A percentile compares a stretch with the other conserved stretches of the same genome.
Evolutionary conservation across 2,888 invertebrate genomes (phyloP).

Genomic region (Eupithecia centaureata): DNA sequence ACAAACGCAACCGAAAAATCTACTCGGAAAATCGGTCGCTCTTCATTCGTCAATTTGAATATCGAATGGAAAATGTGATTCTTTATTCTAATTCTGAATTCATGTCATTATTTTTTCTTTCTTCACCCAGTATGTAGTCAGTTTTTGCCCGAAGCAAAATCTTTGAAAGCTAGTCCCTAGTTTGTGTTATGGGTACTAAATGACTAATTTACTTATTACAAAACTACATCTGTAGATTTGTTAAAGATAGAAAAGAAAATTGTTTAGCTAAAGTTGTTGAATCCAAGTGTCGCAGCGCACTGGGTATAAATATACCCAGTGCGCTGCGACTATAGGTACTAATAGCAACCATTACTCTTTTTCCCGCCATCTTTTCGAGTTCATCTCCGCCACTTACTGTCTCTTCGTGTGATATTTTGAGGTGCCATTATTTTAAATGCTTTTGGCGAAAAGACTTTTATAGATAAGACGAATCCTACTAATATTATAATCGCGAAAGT

Average conservation of each 20-base stretch:
- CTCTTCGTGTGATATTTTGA: constrained; percentile 26
- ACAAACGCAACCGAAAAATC: constrained; percentile 23
- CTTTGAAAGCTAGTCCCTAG: too few relatives aligned
- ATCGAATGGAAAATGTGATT: constrained; percentile 58
- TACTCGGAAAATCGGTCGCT: constrained; percentile 39
- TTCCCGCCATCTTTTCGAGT: constrained; percentile 37
- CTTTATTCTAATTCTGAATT: constrained; percentile 65
- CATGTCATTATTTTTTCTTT: constrained; percentile 52
- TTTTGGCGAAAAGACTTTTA: background rate
- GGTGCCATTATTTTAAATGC: constrained; percentile 29
- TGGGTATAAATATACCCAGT: constrained; percentile 1
- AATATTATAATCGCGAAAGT: too few relatives aligned
- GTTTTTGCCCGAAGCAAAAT: too few relatives aligned
- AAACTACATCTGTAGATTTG: background rate
- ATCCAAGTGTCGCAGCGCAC: constrained; percentile 24
- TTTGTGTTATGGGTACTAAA: too few relatives aligned
- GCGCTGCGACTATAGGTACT: constrained; percentile 30
- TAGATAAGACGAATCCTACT: background rate
- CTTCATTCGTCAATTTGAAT: constrained; percentile 68
- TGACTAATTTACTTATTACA: too few relatives aligned
- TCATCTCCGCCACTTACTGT: constrained; percentile 33
- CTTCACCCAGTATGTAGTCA: background rate
- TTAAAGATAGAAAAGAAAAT: background rate
- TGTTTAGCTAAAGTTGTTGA: constrained; percentile 9
- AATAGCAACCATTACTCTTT: constrained; percentile 42